Evolutionary conservation across 2,888 invertebrate species (phyloP).

Genomic region (Melikaiella ostensackeni): DNA sequence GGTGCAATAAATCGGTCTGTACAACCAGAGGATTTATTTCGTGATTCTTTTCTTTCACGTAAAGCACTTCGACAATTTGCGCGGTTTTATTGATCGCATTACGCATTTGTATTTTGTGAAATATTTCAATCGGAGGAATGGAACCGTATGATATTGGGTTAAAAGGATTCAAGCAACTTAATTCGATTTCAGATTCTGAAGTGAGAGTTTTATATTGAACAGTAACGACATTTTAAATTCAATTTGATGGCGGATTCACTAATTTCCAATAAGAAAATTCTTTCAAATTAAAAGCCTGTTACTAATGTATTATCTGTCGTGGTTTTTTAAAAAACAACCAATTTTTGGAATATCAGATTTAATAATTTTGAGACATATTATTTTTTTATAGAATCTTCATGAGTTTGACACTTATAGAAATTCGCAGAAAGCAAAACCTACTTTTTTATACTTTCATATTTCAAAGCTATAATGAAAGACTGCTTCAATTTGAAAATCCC

Average conservation of each 20-base stretch:
- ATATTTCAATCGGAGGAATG: background rate
- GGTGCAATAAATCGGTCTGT: slow-evolving; percentile 61
- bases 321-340: too few relatives aligned
- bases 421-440: too few relatives aligned
- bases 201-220: background rate
- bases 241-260: background rate
- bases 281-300: too few relatives aligned
- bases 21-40: slow-evolving; percentile 46
- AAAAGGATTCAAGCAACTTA: background rate
- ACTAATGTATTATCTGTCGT: too few relatives aligned
- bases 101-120: background rate
- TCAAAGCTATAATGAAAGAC: background rate
- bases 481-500: background rate
- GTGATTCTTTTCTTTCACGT: slow-evolving; percentile 21
- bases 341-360: too few relatives aligned
- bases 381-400: too few relatives aligned
- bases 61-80: background rate
- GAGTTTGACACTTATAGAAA: too few relatives aligned
- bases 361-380: too few relatives aligned
- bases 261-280: too few relatives aligned
- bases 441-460: background rate
- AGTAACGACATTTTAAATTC: background rate
- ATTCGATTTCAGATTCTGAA: background rate
- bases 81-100: slow-evolving; percentile 18
- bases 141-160: background rate